phyloP scores from a whole-genome alignment of 2,888 invertebrate species.

The Sesia apiformis region DNA sequence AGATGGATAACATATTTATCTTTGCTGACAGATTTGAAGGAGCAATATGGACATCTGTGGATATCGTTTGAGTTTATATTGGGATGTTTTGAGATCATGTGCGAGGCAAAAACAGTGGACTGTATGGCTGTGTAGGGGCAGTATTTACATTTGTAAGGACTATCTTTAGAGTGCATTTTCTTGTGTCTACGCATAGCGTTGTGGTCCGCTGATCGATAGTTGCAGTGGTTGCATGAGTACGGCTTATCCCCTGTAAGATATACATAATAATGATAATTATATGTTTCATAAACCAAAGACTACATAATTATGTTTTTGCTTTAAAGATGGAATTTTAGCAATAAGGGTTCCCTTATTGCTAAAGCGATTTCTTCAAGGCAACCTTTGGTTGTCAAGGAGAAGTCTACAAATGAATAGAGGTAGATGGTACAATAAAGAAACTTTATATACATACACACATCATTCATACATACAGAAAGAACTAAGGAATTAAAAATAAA shows the following conservation, averaged over 20 bases:
- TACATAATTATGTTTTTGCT: no score
- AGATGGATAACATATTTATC: slow-evolving; percentile 75
- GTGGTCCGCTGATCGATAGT: slow-evolving; percentile 84
- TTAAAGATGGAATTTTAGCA: no score
- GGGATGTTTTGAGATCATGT: slow-evolving; percentile 86
- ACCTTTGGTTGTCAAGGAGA: no score
- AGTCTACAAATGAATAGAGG: no score
- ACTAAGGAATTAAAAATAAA: no score
- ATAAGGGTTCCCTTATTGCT: no score
- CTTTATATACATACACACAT: no score
- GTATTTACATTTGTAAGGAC: slow-evolving; percentile 84
- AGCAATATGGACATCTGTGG: slow-evolving; percentile 76
- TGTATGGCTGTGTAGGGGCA: slow-evolving; percentile 88
- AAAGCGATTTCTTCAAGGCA: no score
- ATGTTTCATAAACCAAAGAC: no score
- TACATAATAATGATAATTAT: no score
- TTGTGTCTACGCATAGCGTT: slow-evolving; percentile 87
- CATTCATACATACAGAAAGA: no score
- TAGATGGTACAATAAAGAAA: no score
- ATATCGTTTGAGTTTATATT: slow-evolving; percentile 76
- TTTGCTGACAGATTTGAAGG: slow-evolving; percentile 78
- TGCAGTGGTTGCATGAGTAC: slow-evolving; percentile 83
- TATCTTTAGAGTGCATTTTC: slow-evolving; percentile 82
- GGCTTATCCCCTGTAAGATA: slow-evolving; percentile 79
- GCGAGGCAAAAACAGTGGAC: slow-evolving; percentile 84